Base-by-base conservation (phyloP, 1,140 invertebrate genomes). In the Zaprionus kolodkinae region DNA sequence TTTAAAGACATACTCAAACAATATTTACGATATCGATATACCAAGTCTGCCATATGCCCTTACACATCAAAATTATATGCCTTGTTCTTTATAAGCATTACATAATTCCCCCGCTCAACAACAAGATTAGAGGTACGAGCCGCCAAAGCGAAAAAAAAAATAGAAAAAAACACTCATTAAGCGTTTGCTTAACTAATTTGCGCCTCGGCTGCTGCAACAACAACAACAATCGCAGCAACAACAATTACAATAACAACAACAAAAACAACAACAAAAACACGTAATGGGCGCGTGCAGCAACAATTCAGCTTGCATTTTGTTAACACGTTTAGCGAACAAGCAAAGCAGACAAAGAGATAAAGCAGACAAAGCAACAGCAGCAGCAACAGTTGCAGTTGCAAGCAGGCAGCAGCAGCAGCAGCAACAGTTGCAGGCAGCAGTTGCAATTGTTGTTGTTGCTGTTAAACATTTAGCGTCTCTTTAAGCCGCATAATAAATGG, bases 171-270 rank as follows among this genome's bases (percentile, higher is more conserved):
- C 64, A 50, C 21, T 50, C 45, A 71, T 64, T 64, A 68, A 55
- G 38, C 61, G 67, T 57, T 35, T 74, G 65, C 59, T 61, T 62
- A 57, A 56, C 72, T 63, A 71, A 72, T 78, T 71, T 77, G 69
- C 72, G 71, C 54, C 64, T 57, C 57, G 43, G 33, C 35, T 11
- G 36, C 33, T 17, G n/a, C 27, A 50, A 50, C 45, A 35, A 15
- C 15, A 48, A 17, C 43, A 45, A 27, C 25, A 48, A 40, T 2
- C n/a, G 21, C 3, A 38, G 17, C 9, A 48, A 12, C 33, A 50
- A n/a, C n/a, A n/a, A n/a, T n/a, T n/a, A n/a, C n/a, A n/a, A n/a
- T n/a, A n/a, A n/a, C n/a, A n/a, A 15, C 30, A 35, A 61, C 45
- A 48, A 10, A 10, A 15, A 30, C 59, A 25, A 15, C 30, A 35